Evolutionary conservation across 2,888 invertebrate genomes (phyloP).

Genomic region (Apodemia hepburni): DNA sequence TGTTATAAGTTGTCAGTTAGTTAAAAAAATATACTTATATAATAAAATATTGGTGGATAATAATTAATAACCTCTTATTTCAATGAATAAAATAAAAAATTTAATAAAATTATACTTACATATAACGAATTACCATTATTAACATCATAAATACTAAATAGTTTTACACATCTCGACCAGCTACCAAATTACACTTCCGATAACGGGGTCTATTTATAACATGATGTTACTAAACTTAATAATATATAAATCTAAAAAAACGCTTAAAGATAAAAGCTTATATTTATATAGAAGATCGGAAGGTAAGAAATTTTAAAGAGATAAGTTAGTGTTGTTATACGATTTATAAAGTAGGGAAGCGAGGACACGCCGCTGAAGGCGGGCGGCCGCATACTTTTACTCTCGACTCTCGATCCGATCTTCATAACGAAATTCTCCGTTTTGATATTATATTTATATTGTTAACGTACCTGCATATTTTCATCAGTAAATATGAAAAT

Average conservation of each 20-base stretch:
- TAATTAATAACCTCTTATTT: too few relatives aligned
- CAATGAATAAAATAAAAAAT: too few relatives aligned
- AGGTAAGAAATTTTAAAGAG: constrained; percentile 20
- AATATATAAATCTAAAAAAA: background rate
- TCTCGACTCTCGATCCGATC: constrained; percentile 69
- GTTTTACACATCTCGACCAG: too few relatives aligned
- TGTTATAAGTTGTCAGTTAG: too few relatives aligned
- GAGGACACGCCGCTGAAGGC: constrained; percentile 33
- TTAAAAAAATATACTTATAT: too few relatives aligned
- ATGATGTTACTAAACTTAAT: background rate
- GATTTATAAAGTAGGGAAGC: constrained; percentile 52
- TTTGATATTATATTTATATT: constrained; percentile 81
- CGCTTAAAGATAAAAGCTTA: background rate
- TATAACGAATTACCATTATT: too few relatives aligned
- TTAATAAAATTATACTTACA: too few relatives aligned
- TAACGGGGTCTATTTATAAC: too few relatives aligned
- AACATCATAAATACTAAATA: too few relatives aligned
- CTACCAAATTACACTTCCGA: too few relatives aligned
- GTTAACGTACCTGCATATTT: constrained; percentile 81
- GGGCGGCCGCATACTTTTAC: constrained; percentile 61
- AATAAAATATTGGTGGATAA: too few relatives aligned
- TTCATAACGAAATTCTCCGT: constrained; percentile 80
- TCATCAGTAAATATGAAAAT: constrained; percentile 80
- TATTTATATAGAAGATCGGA: background rate
- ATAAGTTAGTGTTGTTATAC: constrained; percentile 26